Conservation (phyloP, 2,113 vertebrate genomes). For the Dissostichus mawsoni region DNA sequence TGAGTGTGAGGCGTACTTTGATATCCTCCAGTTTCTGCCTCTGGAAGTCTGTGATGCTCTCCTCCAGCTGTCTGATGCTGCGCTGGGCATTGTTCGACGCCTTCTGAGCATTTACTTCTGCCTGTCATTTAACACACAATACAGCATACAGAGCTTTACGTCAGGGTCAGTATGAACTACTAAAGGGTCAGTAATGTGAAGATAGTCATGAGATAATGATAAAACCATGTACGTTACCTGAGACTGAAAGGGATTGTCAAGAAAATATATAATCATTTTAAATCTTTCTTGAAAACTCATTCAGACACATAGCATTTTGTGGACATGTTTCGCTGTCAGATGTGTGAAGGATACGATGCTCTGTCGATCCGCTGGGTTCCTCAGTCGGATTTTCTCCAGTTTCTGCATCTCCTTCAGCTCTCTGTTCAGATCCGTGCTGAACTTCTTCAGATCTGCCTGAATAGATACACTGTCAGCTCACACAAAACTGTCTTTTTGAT, state of each 20-base stretch:
- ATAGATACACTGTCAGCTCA: constrained; percentile 15
- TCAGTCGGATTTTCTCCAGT: constrained; percentile 84
- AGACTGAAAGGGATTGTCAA: constrained; percentile 82
- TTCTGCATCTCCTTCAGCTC: constrained; percentile 88
- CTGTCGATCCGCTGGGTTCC: constrained; percentile 83
- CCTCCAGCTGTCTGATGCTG: constrained; percentile 83
- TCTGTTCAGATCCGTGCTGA: constrained; percentile 79
- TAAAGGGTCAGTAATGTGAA: not conserved
- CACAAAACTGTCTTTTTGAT: not conserved
- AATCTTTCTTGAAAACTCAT: no score
- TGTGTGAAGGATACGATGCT: constrained; percentile 86
- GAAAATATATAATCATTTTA: constrained; percentile 48
- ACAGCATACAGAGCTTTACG: not conserved
- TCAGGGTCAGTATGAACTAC: not conserved
- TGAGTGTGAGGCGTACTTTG: constrained; percentile 74
- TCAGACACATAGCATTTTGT: not conserved
- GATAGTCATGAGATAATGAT: not conserved
- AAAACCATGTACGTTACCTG: constrained; percentile 80
- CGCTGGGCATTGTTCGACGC: constrained; percentile 81
- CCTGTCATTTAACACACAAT: constrained; percentile 68
- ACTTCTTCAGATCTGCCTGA: constrained; percentile 88
- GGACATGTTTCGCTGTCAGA: not conserved
- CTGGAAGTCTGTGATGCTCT: constrained; percentile 84
- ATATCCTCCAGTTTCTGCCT: constrained; percentile 86
- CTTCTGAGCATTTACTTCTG: constrained; percentile 84